Evolutionary conservation across 2,797 vertebrate species (phyloP).

Genomic region (Babyrousa celebensis): DNA sequence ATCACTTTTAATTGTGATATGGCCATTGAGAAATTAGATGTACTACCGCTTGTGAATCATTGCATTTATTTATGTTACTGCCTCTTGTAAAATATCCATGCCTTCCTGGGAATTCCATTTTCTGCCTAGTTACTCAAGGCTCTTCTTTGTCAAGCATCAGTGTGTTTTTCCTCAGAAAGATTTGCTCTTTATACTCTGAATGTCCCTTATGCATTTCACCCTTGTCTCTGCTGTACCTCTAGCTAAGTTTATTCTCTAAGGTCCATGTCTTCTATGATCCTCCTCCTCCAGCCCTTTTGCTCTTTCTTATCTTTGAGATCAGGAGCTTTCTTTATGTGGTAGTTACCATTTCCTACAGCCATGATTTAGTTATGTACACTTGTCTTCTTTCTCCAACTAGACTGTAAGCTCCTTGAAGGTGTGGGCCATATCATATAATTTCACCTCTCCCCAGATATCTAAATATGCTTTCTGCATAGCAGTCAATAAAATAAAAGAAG

Average conservation of each 20-base stretch:
- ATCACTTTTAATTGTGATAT: conserved; percentile 55
- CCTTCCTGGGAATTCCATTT: conserved; percentile 61
- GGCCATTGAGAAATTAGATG: conserved; percentile 57
- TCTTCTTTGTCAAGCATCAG: conserved; percentile 55
- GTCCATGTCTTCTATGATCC: neutral
- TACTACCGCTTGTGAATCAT: conserved; percentile 22
- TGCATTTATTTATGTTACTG: conserved; percentile 53
- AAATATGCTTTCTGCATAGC: neutral
- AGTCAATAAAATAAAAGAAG: conserved; percentile 57
- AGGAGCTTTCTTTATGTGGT: neutral
- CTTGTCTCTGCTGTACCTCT: conserved; percentile 33
- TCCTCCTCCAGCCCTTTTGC: neutral
- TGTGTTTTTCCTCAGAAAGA: conserved; percentile 23
- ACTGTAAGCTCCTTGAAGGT: conserved; percentile 45
- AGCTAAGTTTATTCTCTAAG: conserved; percentile 44
- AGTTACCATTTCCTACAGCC: neutral
- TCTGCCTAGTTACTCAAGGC: conserved; percentile 29
- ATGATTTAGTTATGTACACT: conserved; percentile 10
- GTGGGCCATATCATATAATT: conserved; percentile 7
- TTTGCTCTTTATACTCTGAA: neutral
- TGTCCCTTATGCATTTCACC: neutral
- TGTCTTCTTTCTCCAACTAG: conserved; percentile 13
- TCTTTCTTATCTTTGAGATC: conserved; percentile 20
- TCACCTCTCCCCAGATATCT: neutral
- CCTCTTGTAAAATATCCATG: conserved; percentile 58